Base-by-base conservation (phyloP, 2,113 vertebrate genomes). In the Polypterus senegalus region DNA sequence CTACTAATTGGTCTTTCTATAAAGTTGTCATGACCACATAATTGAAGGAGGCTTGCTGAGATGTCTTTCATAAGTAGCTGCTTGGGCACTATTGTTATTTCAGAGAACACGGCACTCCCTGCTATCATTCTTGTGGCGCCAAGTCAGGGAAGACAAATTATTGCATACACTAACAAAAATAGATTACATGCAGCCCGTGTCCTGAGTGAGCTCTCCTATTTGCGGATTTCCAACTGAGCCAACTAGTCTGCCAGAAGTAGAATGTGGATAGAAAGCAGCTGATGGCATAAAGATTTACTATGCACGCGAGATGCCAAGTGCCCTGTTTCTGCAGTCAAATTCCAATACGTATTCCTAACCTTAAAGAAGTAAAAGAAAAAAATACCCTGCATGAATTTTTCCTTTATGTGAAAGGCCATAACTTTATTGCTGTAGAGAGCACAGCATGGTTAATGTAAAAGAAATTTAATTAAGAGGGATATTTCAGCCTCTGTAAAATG, bases 71-170 rank as follows among this genome's bases (percentile, higher is more conserved):
- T 47, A 27, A 52, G 44, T 3, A 43, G 49, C 58, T 52, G 9
- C 47, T 61, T 60, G 56, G 47, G 60, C 45, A 65, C 51, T 47
- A 46, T 45, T 62, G 60, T 65, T 62, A 54, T 62, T 59, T 51
- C 62, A 45, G 52, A 65, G 57, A 57, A 44, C 47, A 62, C 49
- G 10, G 27, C 61, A 51, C 53, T 65, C 64, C 64, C 54, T 65
- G 57, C 64, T 69, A 66, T 66, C 57, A 69, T 61, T 69, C 48
- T 49, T 49, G 51, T 54, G 67, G 57, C 58, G 58, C 47, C 61
- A 67, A 63, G 58, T 65, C 67, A 52, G 54, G 48, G 54, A 57
- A 57, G 58, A 52, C 67, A 69, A 69, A 69, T 65, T 61, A 63
- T 7, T 61, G 61, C 47, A 48, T 65, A 58, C 49, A 45, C 53